These are phyloP conservation scores for Ursus arctos DNA, from an alignment of 2,113 vertebrate species.

Conservation along the genomic window DNA sequence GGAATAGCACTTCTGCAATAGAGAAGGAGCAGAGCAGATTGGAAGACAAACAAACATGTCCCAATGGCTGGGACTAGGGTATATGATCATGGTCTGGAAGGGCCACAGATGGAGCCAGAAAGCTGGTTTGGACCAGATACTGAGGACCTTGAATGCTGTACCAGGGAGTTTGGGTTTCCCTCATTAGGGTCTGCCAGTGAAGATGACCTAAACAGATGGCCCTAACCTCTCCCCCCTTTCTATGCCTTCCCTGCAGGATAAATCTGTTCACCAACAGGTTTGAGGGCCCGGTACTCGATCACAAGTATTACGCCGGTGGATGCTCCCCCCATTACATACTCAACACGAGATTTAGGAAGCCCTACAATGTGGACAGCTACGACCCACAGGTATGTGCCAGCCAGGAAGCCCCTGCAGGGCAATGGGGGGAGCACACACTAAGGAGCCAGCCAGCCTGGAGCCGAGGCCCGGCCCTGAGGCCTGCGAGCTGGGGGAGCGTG, in stretches of 20 bases:
- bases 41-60: background rate
- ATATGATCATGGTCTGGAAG: background rate
- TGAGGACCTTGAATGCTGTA: background rate
- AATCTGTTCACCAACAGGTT: constrained; percentile 93
- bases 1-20: background rate
- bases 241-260: constrained; percentile 86
- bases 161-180: background rate
- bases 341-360: constrained; percentile 94
- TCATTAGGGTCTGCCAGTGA: background rate
- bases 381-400: constrained; percentile 88
- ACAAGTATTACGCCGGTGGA: constrained; percentile 94
- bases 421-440: fast-evolving
- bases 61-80: fast-evolving
- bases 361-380: constrained; percentile 95
- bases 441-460: fast-evolving
- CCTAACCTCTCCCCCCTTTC: background rate
- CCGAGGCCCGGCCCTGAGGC: fast-evolving
- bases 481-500: background rate
- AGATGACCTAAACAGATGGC: background rate
- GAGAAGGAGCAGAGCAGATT: background rate
- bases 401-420: background rate
- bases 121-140: background rate
- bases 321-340: constrained; percentile 93
- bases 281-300: constrained; percentile 95
- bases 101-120: background rate